These are phyloP conservation scores for Manis javanica DNA, from an alignment of 2,797 vertebrate genomes.

Conservation along the genomic window DNA sequence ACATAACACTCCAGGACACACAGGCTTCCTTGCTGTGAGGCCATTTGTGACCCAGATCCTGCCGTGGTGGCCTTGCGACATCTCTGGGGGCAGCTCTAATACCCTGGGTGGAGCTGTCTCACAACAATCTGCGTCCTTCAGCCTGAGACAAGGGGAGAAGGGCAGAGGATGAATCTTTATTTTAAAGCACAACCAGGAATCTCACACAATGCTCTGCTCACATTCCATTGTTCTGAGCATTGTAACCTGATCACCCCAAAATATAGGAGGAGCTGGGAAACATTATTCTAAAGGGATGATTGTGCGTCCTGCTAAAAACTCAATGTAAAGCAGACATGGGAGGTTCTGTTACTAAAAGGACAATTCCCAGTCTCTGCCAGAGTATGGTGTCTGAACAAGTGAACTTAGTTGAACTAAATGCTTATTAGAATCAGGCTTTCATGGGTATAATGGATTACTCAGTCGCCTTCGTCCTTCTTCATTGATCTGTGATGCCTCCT, in stretches of 20 bases:
- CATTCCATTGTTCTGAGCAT: not conserved
- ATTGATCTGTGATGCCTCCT: not conserved
- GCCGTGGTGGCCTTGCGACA: not conserved
- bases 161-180: not conserved
- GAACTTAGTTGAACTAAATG: not conserved
- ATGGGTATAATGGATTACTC: not conserved
- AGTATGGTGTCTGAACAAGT: not conserved
- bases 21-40: not conserved
- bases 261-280: not conserved
- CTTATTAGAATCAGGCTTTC: not conserved
- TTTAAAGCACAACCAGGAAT: constrained; percentile 26
- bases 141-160: not conserved
- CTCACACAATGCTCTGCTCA: not conserved
- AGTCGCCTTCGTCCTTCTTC: not conserved
- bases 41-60: not conserved
- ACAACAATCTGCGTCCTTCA: not conserved
- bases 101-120: not conserved
- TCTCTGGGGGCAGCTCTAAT: not conserved
- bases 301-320: not conserved
- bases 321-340: not conserved
- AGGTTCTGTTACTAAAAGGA: not conserved
- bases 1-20: not conserved
- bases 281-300: not conserved
- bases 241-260: not conserved
- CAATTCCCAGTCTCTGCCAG: not conserved